Conservation (phyloP, 2,113 vertebrate species). For the Callocephalon fimbriatum region DNA sequence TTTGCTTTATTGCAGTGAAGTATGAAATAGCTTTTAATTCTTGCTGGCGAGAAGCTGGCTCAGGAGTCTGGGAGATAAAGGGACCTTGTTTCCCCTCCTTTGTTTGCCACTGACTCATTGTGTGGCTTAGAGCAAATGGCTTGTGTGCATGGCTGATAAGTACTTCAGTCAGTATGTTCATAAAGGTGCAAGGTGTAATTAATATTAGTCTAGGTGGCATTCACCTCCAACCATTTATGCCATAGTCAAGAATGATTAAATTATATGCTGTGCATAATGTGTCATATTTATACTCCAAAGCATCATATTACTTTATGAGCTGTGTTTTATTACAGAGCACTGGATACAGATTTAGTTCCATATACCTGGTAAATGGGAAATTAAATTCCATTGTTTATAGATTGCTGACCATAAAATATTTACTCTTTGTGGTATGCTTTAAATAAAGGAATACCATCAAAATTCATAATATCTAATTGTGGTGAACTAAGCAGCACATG, state of each 20-base stretch:
- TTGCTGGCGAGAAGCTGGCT: not conserved
- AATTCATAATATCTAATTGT: not conserved
- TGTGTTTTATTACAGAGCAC: conserved; percentile 10
- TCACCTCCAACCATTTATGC: not conserved
- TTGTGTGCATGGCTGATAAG: conserved; percentile 14
- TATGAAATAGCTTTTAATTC: conserved; percentile 5
- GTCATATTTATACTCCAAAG: not conserved
- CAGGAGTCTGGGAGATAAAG: not conserved
- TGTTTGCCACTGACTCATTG: conserved; percentile 44
- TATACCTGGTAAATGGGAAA: not conserved
- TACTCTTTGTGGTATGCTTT: not conserved
- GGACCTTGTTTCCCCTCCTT: conserved; percentile 11
- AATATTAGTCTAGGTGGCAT: not conserved
- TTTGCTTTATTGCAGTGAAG: not conserved
- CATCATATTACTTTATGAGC: not conserved
- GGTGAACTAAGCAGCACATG: not conserved
- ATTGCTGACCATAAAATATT: not conserved
- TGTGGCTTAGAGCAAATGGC: conserved; percentile 19
- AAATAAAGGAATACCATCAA: not conserved
- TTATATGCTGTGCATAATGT: not conserved
- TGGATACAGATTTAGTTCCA: not conserved
- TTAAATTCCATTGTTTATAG: not conserved
- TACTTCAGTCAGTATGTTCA: not conserved
- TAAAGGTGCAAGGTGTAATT: conserved; percentile 20
- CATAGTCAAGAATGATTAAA: not conserved